phyloP scores from a whole-genome alignment of 2,113 vertebrate genomes.

The Sylvicapra grimmia region DNA sequence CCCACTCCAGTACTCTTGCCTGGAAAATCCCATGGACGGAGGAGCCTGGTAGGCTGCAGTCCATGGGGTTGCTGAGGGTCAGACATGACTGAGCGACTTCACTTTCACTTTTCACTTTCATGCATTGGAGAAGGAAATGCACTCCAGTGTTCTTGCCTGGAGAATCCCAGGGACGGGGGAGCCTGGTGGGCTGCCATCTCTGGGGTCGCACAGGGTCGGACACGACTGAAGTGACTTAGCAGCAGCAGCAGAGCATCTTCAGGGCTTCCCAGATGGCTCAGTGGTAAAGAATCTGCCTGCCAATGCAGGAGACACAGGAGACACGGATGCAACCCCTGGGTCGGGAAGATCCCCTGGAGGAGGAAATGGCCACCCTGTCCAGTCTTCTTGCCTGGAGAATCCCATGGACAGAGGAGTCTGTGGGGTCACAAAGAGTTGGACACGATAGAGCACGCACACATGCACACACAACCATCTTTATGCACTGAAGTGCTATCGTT shows the following conservation, averaged over 20 bases:
- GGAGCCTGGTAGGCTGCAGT: too few species aligned
- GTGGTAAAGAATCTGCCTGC: not conserved
- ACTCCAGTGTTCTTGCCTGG: too few species aligned
- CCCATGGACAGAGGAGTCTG: not conserved
- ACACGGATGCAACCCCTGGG: not conserved
- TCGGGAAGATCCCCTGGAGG: not conserved
- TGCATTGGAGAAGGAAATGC: too few species aligned
- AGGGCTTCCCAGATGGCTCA: not conserved
- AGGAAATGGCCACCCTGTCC: not conserved
- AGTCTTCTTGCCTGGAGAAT: not conserved
- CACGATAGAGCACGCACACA: rapidly evolving
- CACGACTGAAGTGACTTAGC: too few species aligned
- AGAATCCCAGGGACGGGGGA: too few species aligned
- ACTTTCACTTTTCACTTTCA: too few species aligned
- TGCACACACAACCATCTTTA: not conserved
- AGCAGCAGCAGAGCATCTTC: not conserved
- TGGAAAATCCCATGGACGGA: too few species aligned
- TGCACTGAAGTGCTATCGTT: not conserved
- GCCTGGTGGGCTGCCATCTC: too few species aligned
- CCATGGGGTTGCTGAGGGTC: too few species aligned
- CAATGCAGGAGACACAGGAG: not conserved
- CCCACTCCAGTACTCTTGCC: too few species aligned
- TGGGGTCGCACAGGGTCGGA: too few species aligned
- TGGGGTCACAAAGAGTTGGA: not conserved
- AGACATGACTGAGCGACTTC: too few species aligned